Evolutionary conservation across 1,140 invertebrate species (phyloP), one percentile per base, ranked within the genome.

Genomic region (Gryon sp.): DNA sequence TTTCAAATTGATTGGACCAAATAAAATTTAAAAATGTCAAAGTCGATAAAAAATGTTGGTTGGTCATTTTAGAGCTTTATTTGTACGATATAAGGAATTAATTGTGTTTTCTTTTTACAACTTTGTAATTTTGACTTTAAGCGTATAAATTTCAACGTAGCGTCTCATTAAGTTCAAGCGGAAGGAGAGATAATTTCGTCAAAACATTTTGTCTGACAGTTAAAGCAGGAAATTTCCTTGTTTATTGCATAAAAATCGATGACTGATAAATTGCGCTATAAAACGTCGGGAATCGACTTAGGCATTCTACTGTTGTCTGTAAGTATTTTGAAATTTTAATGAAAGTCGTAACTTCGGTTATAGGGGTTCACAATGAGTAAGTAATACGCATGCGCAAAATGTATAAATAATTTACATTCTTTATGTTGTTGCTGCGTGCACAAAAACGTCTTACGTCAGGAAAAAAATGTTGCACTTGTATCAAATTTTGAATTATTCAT

Each of bases 281-380:
- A 75, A 75, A 66, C 22, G 28, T 16, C 20, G 18, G 34, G 24
- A n/a, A 65, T 50, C 41, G 52, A 62, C 62, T 75, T 53, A 74
- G 38, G 40, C 46, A 43, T 73, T 57, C 48, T 52, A 50, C 40
- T 45, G 46, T 62, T 60, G 46, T 60, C 53, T 55, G 62, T 62
- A 62, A 68, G 55, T 59, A 55, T 75, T 62, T 53, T 62, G 57
- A 46, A 75, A 68, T 24, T 75, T 75, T 68, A 75, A 75, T 75
- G 72, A 62, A 75, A 66, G 70, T 52, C 59, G 60, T 74, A 74
- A 65, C 70, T 66, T 28, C 19, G 12, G 46, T 60, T 40, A 53
- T 62, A 60, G 53, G 45, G 38, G 60, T 45, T 34, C 22, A 18
- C 43, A 65, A 62, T 52, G 30, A 59, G 45, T 34, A 45, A 68